Evolutionary conservation across 2,113 vertebrate genomes (phyloP), one percentile per base, ranked within the genome.

Genomic region (Sturnus vulgaris): DNA sequence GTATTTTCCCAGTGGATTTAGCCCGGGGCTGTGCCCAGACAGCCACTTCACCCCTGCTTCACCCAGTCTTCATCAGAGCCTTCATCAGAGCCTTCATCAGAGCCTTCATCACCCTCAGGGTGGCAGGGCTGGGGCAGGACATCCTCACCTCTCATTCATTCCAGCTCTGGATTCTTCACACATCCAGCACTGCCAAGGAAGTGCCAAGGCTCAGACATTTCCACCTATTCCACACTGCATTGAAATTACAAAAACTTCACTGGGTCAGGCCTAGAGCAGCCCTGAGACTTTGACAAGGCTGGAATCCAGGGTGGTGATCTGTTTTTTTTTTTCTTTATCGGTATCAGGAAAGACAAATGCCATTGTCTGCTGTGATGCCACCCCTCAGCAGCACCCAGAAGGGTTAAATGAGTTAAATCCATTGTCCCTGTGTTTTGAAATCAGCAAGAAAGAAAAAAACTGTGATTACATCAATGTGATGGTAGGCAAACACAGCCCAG

Each of bases 1-100:
- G 66, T 24, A 28, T 96, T 96, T 97, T 96, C 95, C 94, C 96
- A 96, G 90, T 46, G 89, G 92, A 92, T 63, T 61, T 57, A 88
- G 64, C 70, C 57, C 57, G n/a, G 59, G 65, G 47, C 78, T 70
- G 57, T 85, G 76, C 60, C 46, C 69, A 47, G 72, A 47, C 5
- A 6, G 75, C 82, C 83, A 12, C 78, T 85, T 82, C 59, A 44
- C 24, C 46, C 24, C 56, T 78, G 60, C 10, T 17, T 22, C 86
- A 33, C 33, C 30, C 93, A 53, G 52, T 28, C 50, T 17, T 50
- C 24, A 27, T 50, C 49, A 25, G 8, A 27, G 46, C 14, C 49
- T 27, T 25, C 76, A 19, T 39, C 83, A 44, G 25, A 53, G 52
- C 28, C 23, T 49, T 49, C 12, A 12, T 49, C 47, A 42, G 42